phyloP scores from a whole-genome alignment of 2,888 invertebrate species.

The Acrocera orbiculus region DNA sequence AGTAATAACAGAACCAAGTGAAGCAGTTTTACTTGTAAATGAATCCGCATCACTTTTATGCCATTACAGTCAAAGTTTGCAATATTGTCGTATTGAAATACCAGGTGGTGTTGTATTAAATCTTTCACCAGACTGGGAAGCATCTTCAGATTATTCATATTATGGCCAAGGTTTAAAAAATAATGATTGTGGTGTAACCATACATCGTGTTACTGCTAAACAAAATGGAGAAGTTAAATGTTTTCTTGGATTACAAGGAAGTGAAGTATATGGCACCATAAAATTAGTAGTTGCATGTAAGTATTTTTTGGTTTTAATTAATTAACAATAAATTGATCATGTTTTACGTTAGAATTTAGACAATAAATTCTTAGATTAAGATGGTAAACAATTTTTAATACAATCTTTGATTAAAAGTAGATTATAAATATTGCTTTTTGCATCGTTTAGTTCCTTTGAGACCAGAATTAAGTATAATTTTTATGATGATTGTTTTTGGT shows the following conservation, averaged over 20 bases:
- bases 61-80: conserved; percentile 21
- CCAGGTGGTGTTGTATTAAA: conserved; percentile 33
- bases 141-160: conserved; percentile 35
- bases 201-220: conserved; percentile 42
- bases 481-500: no score
- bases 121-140: conserved; percentile 32
- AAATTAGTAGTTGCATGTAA: conserved; percentile 53
- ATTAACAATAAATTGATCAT: no score
- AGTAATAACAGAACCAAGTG: conserved; percentile 19
- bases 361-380: no score
- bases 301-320: conserved; percentile 25
- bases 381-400: no score
- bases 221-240: conserved; percentile 57
- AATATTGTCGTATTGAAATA: conserved; percentile 33
- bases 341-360: no score
- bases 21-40: conserved; percentile 25
- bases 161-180: conserved; percentile 35
- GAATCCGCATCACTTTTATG: conserved; percentile 26
- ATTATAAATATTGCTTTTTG: no score
- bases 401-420: no score
- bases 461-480: no score
- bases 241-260: conserved; percentile 39
- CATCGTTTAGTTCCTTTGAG: no score
- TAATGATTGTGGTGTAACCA: conserved; percentile 56
- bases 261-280: conserved; percentile 43